These are phyloP conservation scores for Hermaeophaga mercurialis DNA, from an alignment of 2,888 invertebrate genomes.

Conservation along the genomic window DNA sequence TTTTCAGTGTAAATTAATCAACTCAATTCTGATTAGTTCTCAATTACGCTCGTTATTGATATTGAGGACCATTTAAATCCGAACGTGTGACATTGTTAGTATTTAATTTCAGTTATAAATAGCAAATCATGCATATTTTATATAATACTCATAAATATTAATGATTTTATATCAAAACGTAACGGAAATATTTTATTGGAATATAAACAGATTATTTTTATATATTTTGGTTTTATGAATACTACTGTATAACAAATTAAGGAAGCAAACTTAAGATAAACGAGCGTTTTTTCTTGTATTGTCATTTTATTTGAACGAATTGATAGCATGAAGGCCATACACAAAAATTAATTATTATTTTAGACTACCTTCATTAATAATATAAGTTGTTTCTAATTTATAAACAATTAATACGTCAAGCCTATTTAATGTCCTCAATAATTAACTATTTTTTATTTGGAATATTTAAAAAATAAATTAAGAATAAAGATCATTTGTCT, in stretches of 20 bases:
- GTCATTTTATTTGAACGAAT: not conserved
- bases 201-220: too few relatives aligned
- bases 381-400: constrained; percentile 11
- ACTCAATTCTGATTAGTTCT: not conserved
- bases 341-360: constrained; percentile 10
- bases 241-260: not conserved
- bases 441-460: too few relatives aligned
- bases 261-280: not conserved
- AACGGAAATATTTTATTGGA: not conserved
- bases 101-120: constrained; percentile 3
- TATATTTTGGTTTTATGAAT: too few relatives aligned
- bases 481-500: too few relatives aligned
- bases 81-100: constrained; percentile 7
- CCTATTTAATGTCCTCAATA: too few relatives aligned
- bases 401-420: constrained; percentile 6
- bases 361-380: constrained; percentile 7
- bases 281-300: not conserved
- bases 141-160: constrained; percentile 8
- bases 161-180: not conserved
- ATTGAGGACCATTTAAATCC: constrained; percentile 6
- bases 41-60: not conserved
- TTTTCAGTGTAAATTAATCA: constrained; percentile 3
- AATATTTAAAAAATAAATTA: too few relatives aligned
- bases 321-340: not conserved
- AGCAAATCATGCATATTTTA: constrained; percentile 3